phyloP scores from a whole-genome alignment of 2,797 vertebrate genomes.

The Hirundo rustica region DNA sequence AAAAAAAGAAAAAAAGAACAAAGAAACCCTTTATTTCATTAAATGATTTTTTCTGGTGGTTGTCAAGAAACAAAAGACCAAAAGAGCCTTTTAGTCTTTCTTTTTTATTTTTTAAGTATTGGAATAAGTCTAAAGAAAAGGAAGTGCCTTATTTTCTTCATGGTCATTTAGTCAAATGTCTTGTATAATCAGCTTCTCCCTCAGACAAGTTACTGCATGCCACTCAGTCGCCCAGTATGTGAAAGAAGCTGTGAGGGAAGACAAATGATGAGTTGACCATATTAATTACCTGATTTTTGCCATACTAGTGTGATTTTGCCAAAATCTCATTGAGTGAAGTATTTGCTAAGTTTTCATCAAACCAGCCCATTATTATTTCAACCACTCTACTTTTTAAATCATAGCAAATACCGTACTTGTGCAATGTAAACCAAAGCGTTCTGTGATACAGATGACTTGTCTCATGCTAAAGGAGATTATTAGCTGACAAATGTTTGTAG shows the following conservation, averaged over 20 bases:
- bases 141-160: slow-evolving; percentile 93
- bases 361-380: slow-evolving; percentile 68
- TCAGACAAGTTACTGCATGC: slow-evolving; percentile 78
- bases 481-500: slow-evolving; percentile 52
- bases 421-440: slow-evolving; percentile 73
- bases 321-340: slow-evolving; percentile 72
- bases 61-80: slow-evolving; percentile 90
- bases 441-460: slow-evolving; percentile 52
- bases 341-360: slow-evolving; percentile 67
- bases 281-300: slow-evolving; percentile 76
- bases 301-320: slow-evolving; percentile 76
- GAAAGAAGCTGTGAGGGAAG: slow-evolving; percentile 74
- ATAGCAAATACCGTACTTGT: slow-evolving; percentile 43
- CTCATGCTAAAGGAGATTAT: slow-evolving; percentile 50
- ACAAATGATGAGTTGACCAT: slow-evolving; percentile 75
- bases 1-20: slow-evolving; percentile 83
- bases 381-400: slow-evolving; percentile 53
- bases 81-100: slow-evolving; percentile 88
- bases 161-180: slow-evolving; percentile 85
- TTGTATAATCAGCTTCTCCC: slow-evolving; percentile 82
- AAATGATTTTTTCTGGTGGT: slow-evolving; percentile 88
- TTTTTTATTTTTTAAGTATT: slow-evolving; percentile 85
- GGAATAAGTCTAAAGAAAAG: slow-evolving; percentile 88
- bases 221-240: slow-evolving; percentile 77
- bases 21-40: slow-evolving; percentile 88